Evolutionary conservation across 2,113 vertebrate species (phyloP).

Genomic region (Suricata suricatta): DNA sequence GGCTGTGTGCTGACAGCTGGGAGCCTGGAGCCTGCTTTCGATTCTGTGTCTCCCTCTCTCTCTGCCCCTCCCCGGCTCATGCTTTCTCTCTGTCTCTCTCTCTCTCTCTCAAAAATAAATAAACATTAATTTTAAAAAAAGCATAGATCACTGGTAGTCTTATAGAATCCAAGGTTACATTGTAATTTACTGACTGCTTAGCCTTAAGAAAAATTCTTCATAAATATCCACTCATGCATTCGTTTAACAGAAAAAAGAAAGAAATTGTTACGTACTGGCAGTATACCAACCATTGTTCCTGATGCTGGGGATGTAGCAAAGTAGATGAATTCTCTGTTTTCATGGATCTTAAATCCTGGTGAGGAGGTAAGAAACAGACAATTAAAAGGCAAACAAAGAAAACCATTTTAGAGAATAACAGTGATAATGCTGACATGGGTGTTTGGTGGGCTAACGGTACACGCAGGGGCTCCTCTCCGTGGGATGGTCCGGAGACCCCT

Average conservation of each 20-base stretch:
- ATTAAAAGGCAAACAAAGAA: background rate
- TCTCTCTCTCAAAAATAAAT: no score
- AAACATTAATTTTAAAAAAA: background rate
- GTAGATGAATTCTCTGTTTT: background rate
- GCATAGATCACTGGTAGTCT: background rate
- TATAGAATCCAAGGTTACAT: background rate
- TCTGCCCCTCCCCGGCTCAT: no score
- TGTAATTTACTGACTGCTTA: slow-evolving; percentile 17
- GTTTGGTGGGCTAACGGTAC: background rate
- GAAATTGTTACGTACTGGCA: background rate
- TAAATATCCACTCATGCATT: background rate
- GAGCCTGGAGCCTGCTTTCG: no score
- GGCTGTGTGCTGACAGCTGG: no score
- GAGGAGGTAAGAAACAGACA: background rate
- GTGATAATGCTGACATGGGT: background rate
- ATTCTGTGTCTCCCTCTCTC: no score
- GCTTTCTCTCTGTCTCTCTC: no score
- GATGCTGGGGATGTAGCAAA: background rate
- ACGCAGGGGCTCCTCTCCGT: background rate
- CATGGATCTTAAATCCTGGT: background rate
- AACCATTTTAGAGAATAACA: background rate
- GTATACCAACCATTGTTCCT: background rate
- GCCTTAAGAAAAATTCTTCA: background rate
- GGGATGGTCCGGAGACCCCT: background rate
- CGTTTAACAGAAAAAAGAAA: background rate